Evolutionary conservation across 1,140 invertebrate genomes (phyloP), one percentile per base, ranked within the genome.

Genomic region (Rhagoletis pomonella): DNA sequence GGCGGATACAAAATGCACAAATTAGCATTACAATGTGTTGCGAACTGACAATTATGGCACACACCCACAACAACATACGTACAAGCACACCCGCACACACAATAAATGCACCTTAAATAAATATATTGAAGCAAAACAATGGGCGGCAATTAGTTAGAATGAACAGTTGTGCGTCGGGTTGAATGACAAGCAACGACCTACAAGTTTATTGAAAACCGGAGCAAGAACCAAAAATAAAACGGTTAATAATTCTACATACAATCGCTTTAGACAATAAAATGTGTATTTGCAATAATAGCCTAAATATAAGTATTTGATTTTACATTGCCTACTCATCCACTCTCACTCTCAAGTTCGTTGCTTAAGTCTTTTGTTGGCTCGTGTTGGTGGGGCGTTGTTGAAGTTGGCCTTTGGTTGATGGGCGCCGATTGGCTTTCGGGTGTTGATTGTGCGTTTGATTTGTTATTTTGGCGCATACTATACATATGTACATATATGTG

Each of bases 281-380:
- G 19, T 19, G 44, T 47, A 81, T 55, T 55, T 19, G 44, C 73
- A 55, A 58, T 81, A 81, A 81, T 81, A 81, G 73, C 73, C 47
- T 55, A 81, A 5, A 55, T 81, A 55, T 29, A 39, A 39, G 64
- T 17, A 9, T 14, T n/a, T 10, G 73, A 50, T 81, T 50, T 55
- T 5, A 47, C 42, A 39, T 29, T 39, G 50, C 19, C 10, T 42
- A 17, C 73, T 81, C 73, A 81, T 50, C 44, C 73, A 58, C 73
- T 81, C 73, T 81, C 47, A 29, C 73, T 50, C 2, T 50, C 84
- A 17, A 0, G 84, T 86, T 86, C 29, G 84, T 86, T 86, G 55
- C 55, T 60, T 62, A 64, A 86, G 84, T 62, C 84, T 62, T 86
- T 86, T 86, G 39, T 86, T 64, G 73, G 47, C 73, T 17, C 73